A percentile compares a stretch with the other conserved stretches of the same genome.
phyloP scores from a whole-genome alignment of 2,797 vertebrate genomes.

The Xenentodon cancila region DNA sequence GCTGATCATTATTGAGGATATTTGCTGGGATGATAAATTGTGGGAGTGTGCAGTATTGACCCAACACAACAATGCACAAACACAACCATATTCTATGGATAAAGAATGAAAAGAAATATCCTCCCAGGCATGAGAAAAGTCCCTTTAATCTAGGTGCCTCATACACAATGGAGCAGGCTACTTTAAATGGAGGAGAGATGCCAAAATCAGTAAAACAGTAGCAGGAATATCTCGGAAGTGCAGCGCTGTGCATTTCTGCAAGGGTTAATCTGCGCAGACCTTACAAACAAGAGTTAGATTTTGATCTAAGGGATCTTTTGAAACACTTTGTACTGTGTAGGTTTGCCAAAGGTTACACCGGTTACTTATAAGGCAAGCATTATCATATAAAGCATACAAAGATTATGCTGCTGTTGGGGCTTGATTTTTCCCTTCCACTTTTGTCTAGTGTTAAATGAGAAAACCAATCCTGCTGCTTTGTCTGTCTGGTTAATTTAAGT shows the following conservation, averaged over 20 bases:
- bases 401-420: slow-evolving; percentile 1
- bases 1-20: slow-evolving; percentile 55
- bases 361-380: slow-evolving; percentile 7
- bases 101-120: not conserved
- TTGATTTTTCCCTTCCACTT: slow-evolving; percentile 11
- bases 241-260: slow-evolving; percentile 3
- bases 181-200: slow-evolving; percentile 15
- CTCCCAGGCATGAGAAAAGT: slow-evolving; percentile 29
- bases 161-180: not conserved
- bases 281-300: too few relatives aligned
- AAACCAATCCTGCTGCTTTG: too few relatives aligned
- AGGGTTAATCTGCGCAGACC: too few relatives aligned
- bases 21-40: slow-evolving; percentile 61
- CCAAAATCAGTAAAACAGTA: slow-evolving; percentile 24
- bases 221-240: slow-evolving; percentile 27
- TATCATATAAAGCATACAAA: slow-evolving; percentile 14
- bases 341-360: slow-evolving; percentile 25
- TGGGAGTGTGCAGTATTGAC: slow-evolving; percentile 44
- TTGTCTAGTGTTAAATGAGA: too few relatives aligned
- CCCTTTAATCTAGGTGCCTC: slow-evolving; percentile 18
- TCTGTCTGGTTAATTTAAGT: too few relatives aligned
- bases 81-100: slow-evolving; percentile 10
- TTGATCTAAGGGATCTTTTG: slow-evolving; percentile 33
- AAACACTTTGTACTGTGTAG: slow-evolving; percentile 16
- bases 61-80: slow-evolving; percentile 51